phyloP scores from a whole-genome alignment of 1,140 invertebrate genomes.

The Drosophila ercepeae region DNA sequence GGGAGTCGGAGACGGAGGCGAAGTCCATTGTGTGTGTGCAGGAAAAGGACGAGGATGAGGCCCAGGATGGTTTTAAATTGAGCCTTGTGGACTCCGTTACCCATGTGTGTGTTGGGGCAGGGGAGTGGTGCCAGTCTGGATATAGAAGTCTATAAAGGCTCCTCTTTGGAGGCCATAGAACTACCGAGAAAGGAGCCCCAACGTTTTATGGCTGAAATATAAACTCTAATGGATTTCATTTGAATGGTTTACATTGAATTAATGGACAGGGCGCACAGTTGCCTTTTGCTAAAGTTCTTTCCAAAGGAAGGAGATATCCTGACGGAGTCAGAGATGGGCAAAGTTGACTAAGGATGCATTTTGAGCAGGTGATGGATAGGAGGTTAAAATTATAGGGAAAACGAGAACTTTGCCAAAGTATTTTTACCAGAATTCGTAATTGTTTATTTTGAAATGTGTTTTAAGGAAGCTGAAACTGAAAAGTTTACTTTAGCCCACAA shows the following conservation, averaged over 20 bases:
- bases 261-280: slow-evolving; percentile 47
- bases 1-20: background rate
- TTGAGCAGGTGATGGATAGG: slow-evolving; percentile 23
- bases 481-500: slow-evolving; percentile 20
- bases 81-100: slow-evolving; percentile 48
- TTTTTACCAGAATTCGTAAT: slow-evolving; percentile 9
- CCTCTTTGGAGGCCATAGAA: background rate
- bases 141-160: background rate
- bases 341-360: slow-evolving; percentile 1
- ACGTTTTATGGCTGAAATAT: slow-evolving; percentile 75
- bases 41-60: slow-evolving; percentile 7
- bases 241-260: slow-evolving; percentile 74
- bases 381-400: background rate
- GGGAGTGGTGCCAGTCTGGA: background rate
- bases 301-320: background rate
- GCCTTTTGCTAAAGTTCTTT: slow-evolving; percentile 8
- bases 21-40: slow-evolving; percentile 42
- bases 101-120: slow-evolving; percentile 12
- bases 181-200: slow-evolving; percentile 2
- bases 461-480: slow-evolving; percentile 12
- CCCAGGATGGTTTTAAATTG: slow-evolving; percentile 56
- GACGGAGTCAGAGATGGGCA: background rate
- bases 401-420: background rate
- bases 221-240: slow-evolving; percentile 80
- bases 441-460: slow-evolving; percentile 29